Conservation (phyloP, 2,113 vertebrate species). For the Saguinus midas region DNA sequence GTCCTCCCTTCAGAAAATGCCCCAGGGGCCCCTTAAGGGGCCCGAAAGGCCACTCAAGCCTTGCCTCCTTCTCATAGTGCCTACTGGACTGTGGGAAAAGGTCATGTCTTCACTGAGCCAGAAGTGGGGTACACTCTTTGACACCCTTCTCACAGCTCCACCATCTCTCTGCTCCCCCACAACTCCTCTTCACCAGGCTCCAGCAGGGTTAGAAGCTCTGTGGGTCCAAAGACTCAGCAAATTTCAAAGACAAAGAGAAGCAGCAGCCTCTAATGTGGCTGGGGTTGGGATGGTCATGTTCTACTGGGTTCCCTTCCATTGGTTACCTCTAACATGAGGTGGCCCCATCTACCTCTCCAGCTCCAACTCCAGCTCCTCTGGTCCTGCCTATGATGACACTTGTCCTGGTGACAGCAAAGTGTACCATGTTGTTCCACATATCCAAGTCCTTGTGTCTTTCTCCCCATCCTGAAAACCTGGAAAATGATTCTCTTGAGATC, state of each 20-base stretch:
- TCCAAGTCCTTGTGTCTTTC: background rate
- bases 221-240: background rate
- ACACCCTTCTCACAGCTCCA: background rate
- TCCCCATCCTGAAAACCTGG: background rate
- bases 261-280: background rate
- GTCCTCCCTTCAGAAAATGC: background rate
- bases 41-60: background rate
- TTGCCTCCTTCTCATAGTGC: background rate
- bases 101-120: background rate
- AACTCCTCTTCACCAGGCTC: background rate
- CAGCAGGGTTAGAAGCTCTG: background rate
- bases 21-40: background rate
- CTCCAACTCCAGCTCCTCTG: background rate
- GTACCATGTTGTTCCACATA: background rate
- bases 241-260: background rate
- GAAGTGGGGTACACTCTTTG: too few relatives aligned
- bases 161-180: background rate
- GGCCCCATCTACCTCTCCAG: background rate
- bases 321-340: rapidly evolving
- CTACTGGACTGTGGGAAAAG: background rate
- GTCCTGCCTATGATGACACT: background rate
- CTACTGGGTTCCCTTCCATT: background rate
- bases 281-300: background rate
- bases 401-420: background rate
- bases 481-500: background rate